phyloP scores from a whole-genome alignment of 2,113 vertebrate species.

The Hymenochirus boettgeri region DNA sequence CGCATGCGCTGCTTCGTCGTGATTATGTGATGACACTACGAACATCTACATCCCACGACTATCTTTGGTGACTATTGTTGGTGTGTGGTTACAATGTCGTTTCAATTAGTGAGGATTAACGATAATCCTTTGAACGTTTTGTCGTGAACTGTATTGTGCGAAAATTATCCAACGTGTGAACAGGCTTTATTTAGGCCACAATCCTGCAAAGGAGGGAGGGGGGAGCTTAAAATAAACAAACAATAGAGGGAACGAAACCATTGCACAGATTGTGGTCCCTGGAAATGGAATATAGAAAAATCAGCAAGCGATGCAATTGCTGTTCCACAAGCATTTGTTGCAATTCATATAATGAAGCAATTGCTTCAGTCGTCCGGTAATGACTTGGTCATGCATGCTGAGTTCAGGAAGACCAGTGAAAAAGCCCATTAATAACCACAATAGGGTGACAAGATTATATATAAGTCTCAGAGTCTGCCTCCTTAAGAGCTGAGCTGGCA shows the following conservation, averaged over 20 bases:
- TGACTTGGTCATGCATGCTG: constrained; percentile 61
- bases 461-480: constrained; percentile 62
- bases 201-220: no score
- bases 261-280: constrained; percentile 29
- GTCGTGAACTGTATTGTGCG: no score
- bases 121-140: no score
- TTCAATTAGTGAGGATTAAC: no score
- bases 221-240: background rate
- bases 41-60: no score
- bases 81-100: no score
- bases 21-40: no score
- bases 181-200: no score
- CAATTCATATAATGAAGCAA: constrained; percentile 60
- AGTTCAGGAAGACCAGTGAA: constrained; percentile 57
- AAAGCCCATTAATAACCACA: constrained; percentile 59
- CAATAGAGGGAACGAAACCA: constrained; percentile 31
- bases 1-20: no score
- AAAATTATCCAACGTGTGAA: no score
- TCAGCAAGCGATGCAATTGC: constrained; percentile 45
- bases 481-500: constrained; percentile 59
- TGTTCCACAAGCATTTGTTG: constrained; percentile 55
- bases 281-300: constrained; percentile 41
- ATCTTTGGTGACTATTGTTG: no score
- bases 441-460: constrained; percentile 60
- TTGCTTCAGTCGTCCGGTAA: constrained; percentile 60